Base-by-base conservation (phyloP, 2,797 vertebrate genomes). In the Sebastes nivosus region DNA sequence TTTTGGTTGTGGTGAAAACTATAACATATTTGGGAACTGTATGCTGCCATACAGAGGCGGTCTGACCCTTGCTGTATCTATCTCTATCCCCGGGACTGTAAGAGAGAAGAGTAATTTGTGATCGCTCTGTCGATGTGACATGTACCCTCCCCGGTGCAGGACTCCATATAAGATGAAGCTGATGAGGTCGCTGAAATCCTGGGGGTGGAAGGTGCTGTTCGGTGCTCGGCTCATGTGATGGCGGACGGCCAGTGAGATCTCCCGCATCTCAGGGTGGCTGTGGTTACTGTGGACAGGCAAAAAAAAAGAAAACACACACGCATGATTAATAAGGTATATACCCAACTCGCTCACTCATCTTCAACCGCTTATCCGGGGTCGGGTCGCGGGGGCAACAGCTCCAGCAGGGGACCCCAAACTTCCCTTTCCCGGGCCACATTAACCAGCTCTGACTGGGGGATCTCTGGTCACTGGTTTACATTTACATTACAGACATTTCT, bases 111-210 rank as follows among this genome's bases (percentile, higher is more conserved):
- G 18, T 52, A 9, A 52, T 18, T 50, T 50, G 16, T 20, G 42
- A 58, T 38, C 0, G 2, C 14, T 20, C 2, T 24, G 29, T n/a
- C 3, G 6, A 38, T 18, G 10, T 32, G 65, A 30, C 6, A 57
- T 91, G 87, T 96, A 99, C 99, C 98, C 99, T 67, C 96, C 97
- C 83, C 99, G 96, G 80, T 99, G 97, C 87, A 97, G 96, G 36
- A 96, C 97, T 24, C 99, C 98, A 84, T 99, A 99, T 29, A 99
- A 91, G 90, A 99, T 98, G 93, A 99, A 99, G 94, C 98, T 98
- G 92, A 99, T 98, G 83, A 99, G 97, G 94, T 99, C 99, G 4
- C 98, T 99, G 94, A 99, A 99, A 92, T 99, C 99, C 93, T 99
- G 99, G 0, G 98, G 98, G 87, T 99, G 98, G 92, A 99, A 99